Percentiles rank a stretch among this genome's conserved stretches.
phyloP scores from a whole-genome alignment of 2,113 vertebrate species.

The Chaenogobius annularis region DNA sequence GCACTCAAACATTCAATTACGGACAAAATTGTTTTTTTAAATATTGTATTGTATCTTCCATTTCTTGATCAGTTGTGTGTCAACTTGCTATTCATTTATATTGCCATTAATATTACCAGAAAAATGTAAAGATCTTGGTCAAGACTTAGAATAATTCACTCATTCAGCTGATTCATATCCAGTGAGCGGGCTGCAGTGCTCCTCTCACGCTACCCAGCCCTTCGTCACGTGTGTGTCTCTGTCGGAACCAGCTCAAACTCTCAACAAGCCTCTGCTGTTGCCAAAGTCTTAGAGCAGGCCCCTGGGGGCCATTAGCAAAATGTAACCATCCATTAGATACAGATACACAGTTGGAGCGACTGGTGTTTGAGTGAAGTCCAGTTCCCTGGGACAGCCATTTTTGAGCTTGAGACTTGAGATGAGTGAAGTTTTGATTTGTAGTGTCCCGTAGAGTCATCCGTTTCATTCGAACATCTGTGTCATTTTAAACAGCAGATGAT shows the following conservation, averaged over 20 bases:
- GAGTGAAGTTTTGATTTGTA: conserved; percentile 43
- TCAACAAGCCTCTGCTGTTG: conserved; percentile 44
- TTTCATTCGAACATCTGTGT: conserved; percentile 31
- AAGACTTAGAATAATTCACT: conserved; percentile 9
- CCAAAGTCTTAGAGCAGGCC: conserved; percentile 35
- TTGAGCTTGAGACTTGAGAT: conserved; percentile 31
- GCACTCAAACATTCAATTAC: conserved; percentile 5
- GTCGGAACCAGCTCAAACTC: conserved; percentile 48
- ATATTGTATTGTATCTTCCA: not conserved
- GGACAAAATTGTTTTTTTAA: not conserved
- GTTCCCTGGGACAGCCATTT: conserved; percentile 61
- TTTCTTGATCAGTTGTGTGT: not conserved
- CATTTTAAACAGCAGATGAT: conserved; percentile 36
- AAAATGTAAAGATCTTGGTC: not conserved
- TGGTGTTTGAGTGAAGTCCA: conserved; percentile 32
- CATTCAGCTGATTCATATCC: conserved; percentile 31
- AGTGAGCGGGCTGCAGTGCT: conserved; percentile 45
- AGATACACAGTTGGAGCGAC: conserved; percentile 63
- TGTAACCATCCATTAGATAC: conserved; percentile 55
- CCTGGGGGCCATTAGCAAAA: conserved; percentile 57
- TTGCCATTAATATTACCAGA: too few species aligned
- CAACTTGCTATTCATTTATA: not conserved
- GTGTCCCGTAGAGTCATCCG: conserved; percentile 30
- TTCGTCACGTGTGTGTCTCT: conserved; percentile 54
- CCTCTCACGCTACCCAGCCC: conserved; percentile 59